Conservation (phyloP, 2,113 vertebrate species). For the Crotalus helleri region DNA sequence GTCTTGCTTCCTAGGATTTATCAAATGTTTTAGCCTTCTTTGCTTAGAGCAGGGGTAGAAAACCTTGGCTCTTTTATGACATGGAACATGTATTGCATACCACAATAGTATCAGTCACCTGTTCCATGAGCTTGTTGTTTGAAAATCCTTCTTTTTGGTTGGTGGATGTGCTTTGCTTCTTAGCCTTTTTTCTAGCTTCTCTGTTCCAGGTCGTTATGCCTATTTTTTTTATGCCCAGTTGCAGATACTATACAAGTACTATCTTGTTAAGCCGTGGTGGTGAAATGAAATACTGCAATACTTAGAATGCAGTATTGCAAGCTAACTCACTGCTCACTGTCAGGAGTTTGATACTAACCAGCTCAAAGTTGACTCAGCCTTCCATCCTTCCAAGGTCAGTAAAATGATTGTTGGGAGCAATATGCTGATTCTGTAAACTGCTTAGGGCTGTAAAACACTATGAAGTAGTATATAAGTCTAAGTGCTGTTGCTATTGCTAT, state of each 20-base stretch:
- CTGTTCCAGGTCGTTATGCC: too few species aligned
- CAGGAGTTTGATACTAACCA: neutral
- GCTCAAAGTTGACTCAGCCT: neutral
- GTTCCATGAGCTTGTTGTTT: too few species aligned
- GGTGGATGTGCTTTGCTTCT: too few species aligned
- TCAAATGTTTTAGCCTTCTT: too few species aligned
- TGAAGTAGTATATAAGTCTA: neutral
- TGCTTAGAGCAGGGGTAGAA: too few species aligned
- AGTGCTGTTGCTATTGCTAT: neutral
- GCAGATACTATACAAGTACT: neutral
- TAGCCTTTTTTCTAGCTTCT: too few species aligned
- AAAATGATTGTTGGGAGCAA: neutral
- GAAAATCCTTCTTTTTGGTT: too few species aligned
- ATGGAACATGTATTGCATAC: too few species aligned
- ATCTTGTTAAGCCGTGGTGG: neutral
- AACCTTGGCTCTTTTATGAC: too few species aligned
- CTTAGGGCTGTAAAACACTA: neutral
- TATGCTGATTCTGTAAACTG: neutral
- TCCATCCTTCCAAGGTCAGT: neutral
- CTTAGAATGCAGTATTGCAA: neutral
- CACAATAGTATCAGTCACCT: too few species aligned
- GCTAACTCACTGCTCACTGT: neutral
- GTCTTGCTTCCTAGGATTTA: neutral
- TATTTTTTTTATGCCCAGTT: neutral
- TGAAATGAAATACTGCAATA: neutral